Evolutionary conservation across 2,888 invertebrate genomes (phyloP).

Genomic region (Colostygia pectinataria): DNA sequence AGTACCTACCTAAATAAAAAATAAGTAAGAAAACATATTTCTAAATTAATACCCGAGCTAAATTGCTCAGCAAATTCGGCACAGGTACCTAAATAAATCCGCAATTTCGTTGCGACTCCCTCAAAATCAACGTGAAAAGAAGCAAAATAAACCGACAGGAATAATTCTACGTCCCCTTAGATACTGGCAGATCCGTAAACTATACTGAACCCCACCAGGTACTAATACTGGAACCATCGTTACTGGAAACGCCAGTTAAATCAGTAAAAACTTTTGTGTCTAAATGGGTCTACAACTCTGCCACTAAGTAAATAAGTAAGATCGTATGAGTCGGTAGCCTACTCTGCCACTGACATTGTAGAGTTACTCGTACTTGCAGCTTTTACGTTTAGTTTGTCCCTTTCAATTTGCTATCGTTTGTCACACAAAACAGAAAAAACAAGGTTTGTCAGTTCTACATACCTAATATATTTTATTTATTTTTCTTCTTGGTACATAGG

Average conservation of each 20-base stretch:
- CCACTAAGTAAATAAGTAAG: no score
- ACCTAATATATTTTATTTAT: no score
- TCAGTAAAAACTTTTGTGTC: neutral
- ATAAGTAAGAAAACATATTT: conserved; percentile 10
- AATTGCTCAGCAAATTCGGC: conserved; percentile 24
- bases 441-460: no score
- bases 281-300: no score
- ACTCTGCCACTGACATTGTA: no score
- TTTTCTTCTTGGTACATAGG: no score
- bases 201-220: conserved; percentile 57
- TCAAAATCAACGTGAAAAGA: conserved; percentile 39
- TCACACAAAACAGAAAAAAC: no score
- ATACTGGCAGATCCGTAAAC: conserved; percentile 58
- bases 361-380: no score
- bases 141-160: conserved; percentile 61
- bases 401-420: no score
- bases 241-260: conserved; percentile 40
- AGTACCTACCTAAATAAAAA: no score
- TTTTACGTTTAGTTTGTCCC: no score
- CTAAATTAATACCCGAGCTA: conserved; percentile 28
- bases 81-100: conserved; percentile 24
- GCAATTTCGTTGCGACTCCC: conserved; percentile 27
- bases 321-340: no score
- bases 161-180: conserved; percentile 66
- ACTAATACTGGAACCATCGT: conserved; percentile 32